These are phyloP conservation scores for Popillia japonica DNA, from an alignment of 1,140 invertebrate species.

Conservation along the genomic window DNA sequence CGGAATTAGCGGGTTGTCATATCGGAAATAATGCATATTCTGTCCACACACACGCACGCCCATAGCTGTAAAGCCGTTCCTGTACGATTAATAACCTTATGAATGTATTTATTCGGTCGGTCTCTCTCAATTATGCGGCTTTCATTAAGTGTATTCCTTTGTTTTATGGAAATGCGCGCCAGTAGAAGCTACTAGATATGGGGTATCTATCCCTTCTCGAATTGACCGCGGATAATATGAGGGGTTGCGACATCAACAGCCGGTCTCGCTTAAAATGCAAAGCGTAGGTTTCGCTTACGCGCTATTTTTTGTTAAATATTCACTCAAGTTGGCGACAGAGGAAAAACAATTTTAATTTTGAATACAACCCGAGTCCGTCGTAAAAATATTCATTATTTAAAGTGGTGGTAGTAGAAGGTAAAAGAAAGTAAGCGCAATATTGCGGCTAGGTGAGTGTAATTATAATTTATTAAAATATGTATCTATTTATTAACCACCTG, in stretches of 20 bases:
- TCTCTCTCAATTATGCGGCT: slow-evolving; percentile 42
- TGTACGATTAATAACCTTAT: slow-evolving; percentile 44
- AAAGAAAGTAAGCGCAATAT: not conserved
- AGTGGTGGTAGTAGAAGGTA: not conserved
- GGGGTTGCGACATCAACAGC: slow-evolving; percentile 27
- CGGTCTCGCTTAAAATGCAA: slow-evolving; percentile 34
- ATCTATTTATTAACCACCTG: no score
- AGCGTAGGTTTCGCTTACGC: slow-evolving; percentile 22
- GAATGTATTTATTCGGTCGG: slow-evolving; percentile 43
- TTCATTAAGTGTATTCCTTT: slow-evolving; percentile 46
- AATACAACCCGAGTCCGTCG: not conserved
- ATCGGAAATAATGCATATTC: slow-evolving; percentile 45
- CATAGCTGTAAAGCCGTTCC: not conserved
- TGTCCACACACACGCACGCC: slow-evolving; percentile 40
- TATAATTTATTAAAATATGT: no score
- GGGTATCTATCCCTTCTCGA: slow-evolving; percentile 8
- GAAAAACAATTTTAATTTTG: slow-evolving; percentile 31
- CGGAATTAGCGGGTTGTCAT: slow-evolving; percentile 48
- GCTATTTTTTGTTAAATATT: slow-evolving; percentile 39
- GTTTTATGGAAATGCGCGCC: slow-evolving; percentile 42
- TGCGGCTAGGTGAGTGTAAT: no score
- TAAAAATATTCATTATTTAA: slow-evolving; percentile 30
- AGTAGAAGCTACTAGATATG: not conserved
- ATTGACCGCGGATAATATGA: slow-evolving; percentile 41
- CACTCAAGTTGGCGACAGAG: slow-evolving; percentile 35